Conservation (phyloP, 2,797 vertebrate species). For the Neoniphon sammara region DNA sequence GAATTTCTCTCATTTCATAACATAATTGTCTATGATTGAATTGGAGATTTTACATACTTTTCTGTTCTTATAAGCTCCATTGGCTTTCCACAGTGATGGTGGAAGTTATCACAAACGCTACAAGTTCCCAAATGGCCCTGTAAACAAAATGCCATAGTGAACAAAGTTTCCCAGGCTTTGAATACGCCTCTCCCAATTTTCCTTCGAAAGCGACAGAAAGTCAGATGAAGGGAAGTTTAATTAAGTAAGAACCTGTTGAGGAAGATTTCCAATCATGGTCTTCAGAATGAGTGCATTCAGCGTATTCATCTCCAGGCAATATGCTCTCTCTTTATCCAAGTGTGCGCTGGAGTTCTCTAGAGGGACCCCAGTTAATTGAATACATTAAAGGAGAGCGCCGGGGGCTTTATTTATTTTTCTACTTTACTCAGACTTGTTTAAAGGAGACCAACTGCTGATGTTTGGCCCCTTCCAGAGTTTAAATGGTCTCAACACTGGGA, state of each 20-base stretch:
- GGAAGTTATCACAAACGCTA: conserved; percentile 74
- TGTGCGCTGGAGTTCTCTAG: conserved; percentile 83
- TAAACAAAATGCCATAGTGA: conserved; percentile 78
- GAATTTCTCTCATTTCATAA: conserved; percentile 82
- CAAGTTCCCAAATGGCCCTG: conserved; percentile 67
- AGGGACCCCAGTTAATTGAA: conserved; percentile 88
- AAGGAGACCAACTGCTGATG: conserved; percentile 86
- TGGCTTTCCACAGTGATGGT: conserved; percentile 68
- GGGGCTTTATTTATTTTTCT: conserved; percentile 88
- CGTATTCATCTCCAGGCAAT: conserved; percentile 86
- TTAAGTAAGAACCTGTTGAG: conserved; percentile 88
- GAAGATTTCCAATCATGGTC: conserved; percentile 85
- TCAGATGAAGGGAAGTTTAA: conserved; percentile 86
- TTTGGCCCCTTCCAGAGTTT: conserved; percentile 81
- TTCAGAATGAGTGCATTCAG: conserved; percentile 85
- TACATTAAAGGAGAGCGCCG: conserved; percentile 86
- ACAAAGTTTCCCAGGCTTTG: conserved; percentile 74
- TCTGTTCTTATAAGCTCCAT: conserved; percentile 75
- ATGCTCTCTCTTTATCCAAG: conserved; percentile 83
- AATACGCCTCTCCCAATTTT: conserved; percentile 75
- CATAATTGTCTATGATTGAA: conserved; percentile 84
- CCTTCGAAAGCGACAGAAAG: conserved; percentile 79
- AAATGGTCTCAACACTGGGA: conserved; percentile 83
- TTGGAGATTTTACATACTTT: conserved; percentile 76
- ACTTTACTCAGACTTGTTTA: conserved; percentile 87